Evolutionary conservation across 2,113 vertebrate species (phyloP), one percentile per base, ranked within the genome.

Genomic region (Nibea coibor): DNA sequence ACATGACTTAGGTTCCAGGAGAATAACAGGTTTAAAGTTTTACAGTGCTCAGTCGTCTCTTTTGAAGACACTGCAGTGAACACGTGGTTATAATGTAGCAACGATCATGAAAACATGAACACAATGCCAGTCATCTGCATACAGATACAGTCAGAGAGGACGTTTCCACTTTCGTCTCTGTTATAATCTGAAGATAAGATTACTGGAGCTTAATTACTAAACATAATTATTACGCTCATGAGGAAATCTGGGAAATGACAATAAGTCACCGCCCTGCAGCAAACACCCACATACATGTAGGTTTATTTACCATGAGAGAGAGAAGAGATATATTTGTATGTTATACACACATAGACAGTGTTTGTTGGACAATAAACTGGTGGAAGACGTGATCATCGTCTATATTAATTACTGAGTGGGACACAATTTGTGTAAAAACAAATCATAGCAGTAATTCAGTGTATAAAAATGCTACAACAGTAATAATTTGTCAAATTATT

Each of bases 191-290:
- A 12, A 48, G 24, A 65, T 22, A 14, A 39, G 20, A 70, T 70
- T 45, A 80, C 26, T 50, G 43, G 8, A 26, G 14, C 28, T 72
- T 54, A 59, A 48, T 71, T 51, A n/a, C 12, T 24, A 17, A 67
- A 71, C 19, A n/a, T 56, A 22, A 14, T 65, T 4, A 84, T 66
- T 65, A 54, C 3, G 10, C 16, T 28, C 35, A 39, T 39, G 7
- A 39, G 47, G 64, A 50, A 67, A 58, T 47, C 2, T 2, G n/a
- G 1, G 5, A 28, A 45, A 57, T 45, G 50, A 39, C 16, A 50
- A 43, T 50, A 20, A 67, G 58, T 51, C 31, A 35, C 64, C 59
- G 19, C 31, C 19, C 53, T 57, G 45, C 0, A 2, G 69, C 26
- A 59, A 56, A 2, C 45, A 20, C 20, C 39, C 43, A 31, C 19